Evolutionary conservation across 2,888 invertebrate genomes (phyloP).

Genomic region (Drosophila nr. medialis): DNA sequence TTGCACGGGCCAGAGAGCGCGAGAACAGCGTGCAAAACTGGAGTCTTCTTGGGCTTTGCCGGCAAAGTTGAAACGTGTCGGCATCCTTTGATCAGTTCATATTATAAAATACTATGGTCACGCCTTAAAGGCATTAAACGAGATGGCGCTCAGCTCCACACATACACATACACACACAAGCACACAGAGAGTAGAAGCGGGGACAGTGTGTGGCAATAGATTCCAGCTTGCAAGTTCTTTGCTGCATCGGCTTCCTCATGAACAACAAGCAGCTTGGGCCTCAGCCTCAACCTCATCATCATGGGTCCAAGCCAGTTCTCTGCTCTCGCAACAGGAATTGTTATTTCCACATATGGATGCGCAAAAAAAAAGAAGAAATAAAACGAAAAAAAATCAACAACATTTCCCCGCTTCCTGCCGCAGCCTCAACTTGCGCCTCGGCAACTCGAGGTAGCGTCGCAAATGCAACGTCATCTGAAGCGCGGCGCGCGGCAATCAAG

Average conservation of each 20-base stretch:
- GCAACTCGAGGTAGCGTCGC: constrained; percentile 55
- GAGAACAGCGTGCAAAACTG: constrained; percentile 74
- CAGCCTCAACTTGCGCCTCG: constrained; percentile 16
- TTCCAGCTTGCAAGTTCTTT: constrained; percentile 72
- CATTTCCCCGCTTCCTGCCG: constrained; percentile 73
- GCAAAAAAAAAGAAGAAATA: constrained; percentile 43
- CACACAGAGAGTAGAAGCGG: constrained; percentile 36
- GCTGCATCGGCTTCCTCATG: constrained; percentile 58
- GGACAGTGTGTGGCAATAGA: constrained; percentile 61
- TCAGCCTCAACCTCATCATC: constrained; percentile 17
- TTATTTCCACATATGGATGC: constrained; percentile 74
- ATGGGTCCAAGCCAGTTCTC: constrained; percentile 44
- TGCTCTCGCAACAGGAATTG: constrained; percentile 63
- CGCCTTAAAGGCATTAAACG: constrained; percentile 85
- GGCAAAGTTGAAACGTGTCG: constrained; percentile 83
- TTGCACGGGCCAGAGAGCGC: constrained; percentile 48
- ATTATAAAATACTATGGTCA: constrained; percentile 85
- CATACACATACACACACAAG: constrained; percentile 45
- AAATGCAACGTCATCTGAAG: constrained; percentile 75
- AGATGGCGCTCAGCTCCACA: constrained; percentile 84
- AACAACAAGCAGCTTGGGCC: constrained; percentile 41
- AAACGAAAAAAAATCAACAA: constrained; percentile 32
- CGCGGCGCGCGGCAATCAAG: constrained; percentile 74
- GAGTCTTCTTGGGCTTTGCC: constrained; percentile 69
- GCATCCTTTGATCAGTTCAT: constrained; percentile 85